phyloP scores from a whole-genome alignment of 2,888 invertebrate species.

The Serrognathus titanus region DNA sequence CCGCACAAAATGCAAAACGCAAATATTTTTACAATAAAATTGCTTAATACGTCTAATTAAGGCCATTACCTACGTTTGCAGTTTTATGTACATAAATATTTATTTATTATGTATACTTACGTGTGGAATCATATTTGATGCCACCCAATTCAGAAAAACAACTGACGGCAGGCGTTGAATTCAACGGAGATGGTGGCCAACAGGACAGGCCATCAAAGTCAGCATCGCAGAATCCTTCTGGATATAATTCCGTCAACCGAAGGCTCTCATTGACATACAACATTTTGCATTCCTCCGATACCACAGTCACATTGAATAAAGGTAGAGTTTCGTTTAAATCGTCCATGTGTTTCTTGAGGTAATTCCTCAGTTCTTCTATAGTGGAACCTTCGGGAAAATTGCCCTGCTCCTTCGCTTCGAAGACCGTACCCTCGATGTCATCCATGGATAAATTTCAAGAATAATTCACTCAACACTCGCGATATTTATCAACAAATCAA shows the following conservation, averaged over 20 bases:
- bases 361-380: background rate
- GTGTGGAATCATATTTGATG: slow-evolving; percentile 74
- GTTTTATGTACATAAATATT: no score
- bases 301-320: no score
- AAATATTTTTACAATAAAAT: background rate
- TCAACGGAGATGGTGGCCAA: slow-evolving; percentile 77
- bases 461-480: no score
- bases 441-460: no score
- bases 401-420: no score
- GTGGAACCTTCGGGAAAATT: background rate
- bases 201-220: slow-evolving; percentile 76
- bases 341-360: background rate
- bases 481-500: no score
- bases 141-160: slow-evolving; percentile 79
- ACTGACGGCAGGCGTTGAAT: slow-evolving; percentile 65
- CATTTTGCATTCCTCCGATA: slow-evolving; percentile 26
- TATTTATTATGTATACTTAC: slow-evolving; percentile 59
- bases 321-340: background rate
- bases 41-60: background rate
- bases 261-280: slow-evolving; percentile 30
- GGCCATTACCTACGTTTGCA: no score
- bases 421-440: no score
- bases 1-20: no score
- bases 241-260: slow-evolving; percentile 24
- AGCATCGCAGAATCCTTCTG: slow-evolving; percentile 56